Evolutionary conservation across 2,113 vertebrate species (phyloP).

Genomic region (Eulacestoma nigropectus): DNA sequence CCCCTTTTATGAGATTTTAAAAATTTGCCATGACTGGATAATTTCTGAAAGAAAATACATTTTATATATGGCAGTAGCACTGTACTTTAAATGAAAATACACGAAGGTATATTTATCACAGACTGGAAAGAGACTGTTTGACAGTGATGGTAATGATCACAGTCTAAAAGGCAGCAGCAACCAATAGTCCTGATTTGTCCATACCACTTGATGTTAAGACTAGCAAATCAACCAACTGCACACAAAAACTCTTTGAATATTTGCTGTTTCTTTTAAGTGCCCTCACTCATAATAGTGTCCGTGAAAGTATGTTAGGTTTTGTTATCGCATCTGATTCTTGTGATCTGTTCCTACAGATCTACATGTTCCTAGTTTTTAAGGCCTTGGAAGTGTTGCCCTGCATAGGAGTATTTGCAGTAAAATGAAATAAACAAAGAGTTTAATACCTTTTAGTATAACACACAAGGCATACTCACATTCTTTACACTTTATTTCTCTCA

Average conservation of each 20-base stretch:
- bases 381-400: background rate
- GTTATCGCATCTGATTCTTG: background rate
- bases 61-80: background rate
- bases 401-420: background rate
- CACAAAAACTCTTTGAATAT: background rate
- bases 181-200: background rate
- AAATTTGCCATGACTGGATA: background rate
- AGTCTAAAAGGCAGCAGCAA: background rate
- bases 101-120: background rate
- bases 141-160: background rate
- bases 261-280: background rate
- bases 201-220: background rate
- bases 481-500: slow-evolving; percentile 5
- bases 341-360: background rate
- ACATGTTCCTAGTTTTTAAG: background rate
- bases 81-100: background rate
- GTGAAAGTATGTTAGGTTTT: background rate
- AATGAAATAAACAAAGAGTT: background rate
- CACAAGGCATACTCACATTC: background rate
- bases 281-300: accelerated
- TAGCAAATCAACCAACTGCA: background rate
- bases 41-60: background rate
- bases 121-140: background rate
- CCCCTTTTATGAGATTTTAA: background rate
- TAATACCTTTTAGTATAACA: background rate